Percentiles rank a stretch among this genome's conserved stretches.
Conservation (phyloP, 2,888 invertebrate species). For the Pristionchus mayeri region DNA sequence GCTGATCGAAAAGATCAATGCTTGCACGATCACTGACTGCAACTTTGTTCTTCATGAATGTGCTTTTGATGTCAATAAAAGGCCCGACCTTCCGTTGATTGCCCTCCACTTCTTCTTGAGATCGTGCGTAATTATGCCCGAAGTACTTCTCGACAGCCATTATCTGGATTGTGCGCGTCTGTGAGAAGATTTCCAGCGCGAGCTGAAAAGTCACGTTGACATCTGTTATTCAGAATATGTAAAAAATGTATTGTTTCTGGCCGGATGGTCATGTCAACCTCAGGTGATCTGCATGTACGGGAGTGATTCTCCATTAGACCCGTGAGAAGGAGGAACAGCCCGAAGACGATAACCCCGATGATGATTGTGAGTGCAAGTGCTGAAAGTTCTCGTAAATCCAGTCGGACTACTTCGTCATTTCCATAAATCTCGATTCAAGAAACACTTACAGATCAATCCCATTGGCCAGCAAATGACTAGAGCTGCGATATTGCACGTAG, state of each 20-base stretch:
- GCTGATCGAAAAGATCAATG: not conserved
- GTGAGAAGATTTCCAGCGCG: slow-evolving; percentile 77
- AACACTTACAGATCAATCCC: not conserved
- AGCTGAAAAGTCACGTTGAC: slow-evolving; percentile 67
- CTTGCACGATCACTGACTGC: not conserved
- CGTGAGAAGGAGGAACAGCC: not conserved
- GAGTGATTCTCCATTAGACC: not conserved
- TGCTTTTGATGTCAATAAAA: not conserved
- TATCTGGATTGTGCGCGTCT: slow-evolving; percentile 77
- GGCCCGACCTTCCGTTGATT: not conserved
- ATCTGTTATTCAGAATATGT: too few relatives aligned
- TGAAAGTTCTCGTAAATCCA: not conserved
- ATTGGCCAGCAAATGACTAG: not conserved
- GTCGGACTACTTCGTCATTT: not conserved
- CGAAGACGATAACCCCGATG: not conserved
- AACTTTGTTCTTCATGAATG: not conserved
- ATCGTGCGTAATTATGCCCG: slow-evolving; percentile 66
- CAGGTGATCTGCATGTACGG: not conserved
- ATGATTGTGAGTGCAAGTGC: not conserved
- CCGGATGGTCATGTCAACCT: too few relatives aligned
- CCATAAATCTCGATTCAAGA: not conserved
- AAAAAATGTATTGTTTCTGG: not conserved
- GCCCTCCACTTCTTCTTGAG: not conserved
- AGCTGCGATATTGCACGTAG: not conserved
- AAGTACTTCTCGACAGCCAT: slow-evolving; percentile 77